Evolutionary conservation across 2,113 vertebrate genomes (phyloP).

Genomic region (Emydura subglobosa): DNA sequence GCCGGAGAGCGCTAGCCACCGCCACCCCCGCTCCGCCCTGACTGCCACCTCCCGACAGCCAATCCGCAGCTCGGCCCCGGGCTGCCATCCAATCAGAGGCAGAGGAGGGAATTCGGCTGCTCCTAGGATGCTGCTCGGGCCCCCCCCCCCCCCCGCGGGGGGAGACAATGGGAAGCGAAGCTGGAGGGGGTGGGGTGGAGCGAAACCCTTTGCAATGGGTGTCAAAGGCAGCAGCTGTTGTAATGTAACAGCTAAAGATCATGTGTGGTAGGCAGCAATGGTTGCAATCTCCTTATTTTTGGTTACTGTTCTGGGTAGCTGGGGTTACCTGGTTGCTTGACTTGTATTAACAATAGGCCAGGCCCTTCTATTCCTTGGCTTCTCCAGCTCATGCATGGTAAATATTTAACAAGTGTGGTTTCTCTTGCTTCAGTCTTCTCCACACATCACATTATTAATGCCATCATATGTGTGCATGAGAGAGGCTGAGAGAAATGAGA

Average conservation of each 20-base stretch:
- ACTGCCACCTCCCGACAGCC: conserved; percentile 49
- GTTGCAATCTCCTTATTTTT: neutral
- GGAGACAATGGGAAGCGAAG: neutral
- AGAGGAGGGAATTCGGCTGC: conserved; percentile 57
- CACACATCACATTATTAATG: neutral
- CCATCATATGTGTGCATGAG: neutral
- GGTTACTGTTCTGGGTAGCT: neutral
- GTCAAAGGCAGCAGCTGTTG: neutral
- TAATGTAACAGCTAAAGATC: neutral
- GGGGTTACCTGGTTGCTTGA: neutral
- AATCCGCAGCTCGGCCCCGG: conserved; percentile 35
- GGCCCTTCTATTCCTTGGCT: neutral
- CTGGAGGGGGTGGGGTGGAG: neutral
- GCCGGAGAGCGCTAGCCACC: neutral
- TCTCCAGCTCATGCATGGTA: neutral
- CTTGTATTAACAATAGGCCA: neutral
- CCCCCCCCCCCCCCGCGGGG: neutral
- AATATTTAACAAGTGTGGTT: neutral
- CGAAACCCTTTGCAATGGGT: neutral
- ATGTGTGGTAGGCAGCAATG: neutral
- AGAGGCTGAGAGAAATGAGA: neutral
- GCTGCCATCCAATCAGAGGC: conserved; percentile 43
- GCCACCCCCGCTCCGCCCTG: neutral
- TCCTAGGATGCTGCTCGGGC: neutral
- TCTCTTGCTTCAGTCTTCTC: neutral